Conservation (phyloP, 2,888 invertebrate genomes). For the Cryptocheilus praepositus region DNA sequence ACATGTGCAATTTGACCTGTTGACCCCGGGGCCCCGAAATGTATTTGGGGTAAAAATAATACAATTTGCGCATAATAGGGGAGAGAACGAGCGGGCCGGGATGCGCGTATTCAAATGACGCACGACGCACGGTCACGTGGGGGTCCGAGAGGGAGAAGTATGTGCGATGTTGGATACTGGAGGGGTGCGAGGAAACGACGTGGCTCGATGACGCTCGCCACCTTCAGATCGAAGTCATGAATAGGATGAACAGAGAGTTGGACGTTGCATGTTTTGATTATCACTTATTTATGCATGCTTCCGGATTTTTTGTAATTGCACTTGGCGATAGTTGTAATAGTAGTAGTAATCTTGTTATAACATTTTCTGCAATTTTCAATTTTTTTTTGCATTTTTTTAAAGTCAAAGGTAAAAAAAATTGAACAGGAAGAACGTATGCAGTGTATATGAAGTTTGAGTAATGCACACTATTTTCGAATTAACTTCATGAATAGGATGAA, state of each 20-base stretch:
- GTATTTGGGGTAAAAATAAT: slow-evolving; percentile 75
- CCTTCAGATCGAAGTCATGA: slow-evolving; percentile 30
- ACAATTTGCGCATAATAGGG: slow-evolving; percentile 74
- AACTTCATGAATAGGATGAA: no score
- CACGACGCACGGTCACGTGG: slow-evolving; percentile 48
- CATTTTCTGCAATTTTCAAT: no score
- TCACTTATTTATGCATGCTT: no score
- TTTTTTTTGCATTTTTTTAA: no score
- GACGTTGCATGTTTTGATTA: no score
- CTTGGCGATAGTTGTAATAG: no score
- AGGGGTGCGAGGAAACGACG: slow-evolving; percentile 3
- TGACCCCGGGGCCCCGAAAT: slow-evolving; percentile 67
- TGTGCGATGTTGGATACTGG: slow-evolving; percentile 28
- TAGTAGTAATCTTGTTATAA: no score
- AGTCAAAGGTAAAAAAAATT: no score
- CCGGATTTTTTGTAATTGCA: no score
- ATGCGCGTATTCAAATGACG: slow-evolving; percentile 67
- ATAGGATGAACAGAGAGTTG: not conserved
- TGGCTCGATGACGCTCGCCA: slow-evolving; percentile 60
- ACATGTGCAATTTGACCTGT: slow-evolving; percentile 75
- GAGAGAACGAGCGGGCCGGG: slow-evolving; percentile 52
- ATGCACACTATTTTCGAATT: no score
- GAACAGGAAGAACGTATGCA: no score
- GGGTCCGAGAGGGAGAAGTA: slow-evolving; percentile 45
- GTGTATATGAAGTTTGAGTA: no score